phyloP scores from a whole-genome alignment of 2,888 invertebrate genomes.

The Ophion ventricosus region DNA sequence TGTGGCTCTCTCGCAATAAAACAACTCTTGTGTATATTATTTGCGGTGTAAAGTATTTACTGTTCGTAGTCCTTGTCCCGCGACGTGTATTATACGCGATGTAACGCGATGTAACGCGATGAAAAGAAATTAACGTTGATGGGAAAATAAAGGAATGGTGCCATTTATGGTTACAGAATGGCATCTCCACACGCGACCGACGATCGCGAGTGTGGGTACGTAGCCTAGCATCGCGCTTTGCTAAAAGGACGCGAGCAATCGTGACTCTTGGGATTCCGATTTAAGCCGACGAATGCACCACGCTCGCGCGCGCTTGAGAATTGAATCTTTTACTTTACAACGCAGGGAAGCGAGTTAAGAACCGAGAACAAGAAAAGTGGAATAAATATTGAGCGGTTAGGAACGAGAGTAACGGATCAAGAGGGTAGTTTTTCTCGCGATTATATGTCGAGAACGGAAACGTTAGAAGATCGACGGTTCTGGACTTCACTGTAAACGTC shows the following conservation, averaged over 20 bases:
- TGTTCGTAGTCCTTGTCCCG: conserved; percentile 64
- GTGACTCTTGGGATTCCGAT: conserved; percentile 54
- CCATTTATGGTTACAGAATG: conserved; percentile 32
- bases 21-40: conserved; percentile 68
- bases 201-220: conserved; percentile 20
- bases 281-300: conserved; percentile 43
- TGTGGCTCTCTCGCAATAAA: conserved; percentile 61
- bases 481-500: background rate
- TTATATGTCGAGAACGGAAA: conserved; percentile 4
- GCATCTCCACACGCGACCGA: conserved; percentile 55
- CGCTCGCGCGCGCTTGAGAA: conserved; percentile 44
- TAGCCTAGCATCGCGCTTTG: conserved; percentile 13
- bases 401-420: conserved; percentile 40
- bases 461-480: background rate
- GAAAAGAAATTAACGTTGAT: conserved; percentile 39
- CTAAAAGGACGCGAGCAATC: conserved; percentile 24
- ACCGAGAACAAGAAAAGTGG: conserved; percentile 36
- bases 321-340: conserved; percentile 40
- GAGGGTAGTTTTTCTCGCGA: conserved; percentile 19
- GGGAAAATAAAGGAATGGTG: conserved; percentile 43
- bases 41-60: conserved; percentile 70
- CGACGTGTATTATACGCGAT: conserved; percentile 44
- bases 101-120: conserved; percentile 22
- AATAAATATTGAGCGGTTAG: conserved; percentile 54
- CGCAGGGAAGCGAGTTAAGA: background rate